Base-by-base conservation (phyloP, 2,113 vertebrate genomes). In the Plotosus lineatus region DNA sequence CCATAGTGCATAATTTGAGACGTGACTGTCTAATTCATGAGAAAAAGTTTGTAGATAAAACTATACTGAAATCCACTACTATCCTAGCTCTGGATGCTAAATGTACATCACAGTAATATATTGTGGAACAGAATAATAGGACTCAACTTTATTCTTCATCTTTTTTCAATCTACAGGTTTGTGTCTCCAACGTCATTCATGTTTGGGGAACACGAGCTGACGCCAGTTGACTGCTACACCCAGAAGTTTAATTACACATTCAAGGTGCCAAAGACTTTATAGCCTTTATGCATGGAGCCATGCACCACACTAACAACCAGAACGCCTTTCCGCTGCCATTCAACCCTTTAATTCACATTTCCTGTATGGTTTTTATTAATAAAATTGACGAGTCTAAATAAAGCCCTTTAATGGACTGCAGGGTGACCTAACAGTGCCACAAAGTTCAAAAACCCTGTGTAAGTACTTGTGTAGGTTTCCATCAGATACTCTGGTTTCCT, bases 211-310 rank as follows among this genome's bases (percentile, higher is more conserved):
- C 85, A 88, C 79, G 93, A 94, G 6, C 81, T 80, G 15, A 87
- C 89, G 81, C 88, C 87, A 17, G 87, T 90, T 1, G 85, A 88
- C 76, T 98, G 96, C 85, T 94, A 94, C 90, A 78, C 87, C 12
- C 95, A 99, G 85, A 94, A 75, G 73, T 92, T 98, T 82, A 98
- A 96, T 89, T 95, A 95, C 89, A 97, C 96, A 6, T 98, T 96
- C 89, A 95, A 96, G 60, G 98, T 96, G 94, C 90, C 50, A 11
- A 58, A 14, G 10, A 7, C 1, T 21, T 38, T 36, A 65, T 21
- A 3, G 2, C 17, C 8, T 2, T 36, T 36, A 36, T 65, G 26
- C 10, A 4, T 33, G 40, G 17, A 28, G 33, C 69, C 44, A 21
- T 4, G 3, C 44, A 72, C 44, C 44, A 72, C 14, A 31, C 14